Percentiles rank a stretch among this genome's conserved stretches.
Conservation (phyloP, 2,113 vertebrate genomes). For the Bettongia penicillata region DNA sequence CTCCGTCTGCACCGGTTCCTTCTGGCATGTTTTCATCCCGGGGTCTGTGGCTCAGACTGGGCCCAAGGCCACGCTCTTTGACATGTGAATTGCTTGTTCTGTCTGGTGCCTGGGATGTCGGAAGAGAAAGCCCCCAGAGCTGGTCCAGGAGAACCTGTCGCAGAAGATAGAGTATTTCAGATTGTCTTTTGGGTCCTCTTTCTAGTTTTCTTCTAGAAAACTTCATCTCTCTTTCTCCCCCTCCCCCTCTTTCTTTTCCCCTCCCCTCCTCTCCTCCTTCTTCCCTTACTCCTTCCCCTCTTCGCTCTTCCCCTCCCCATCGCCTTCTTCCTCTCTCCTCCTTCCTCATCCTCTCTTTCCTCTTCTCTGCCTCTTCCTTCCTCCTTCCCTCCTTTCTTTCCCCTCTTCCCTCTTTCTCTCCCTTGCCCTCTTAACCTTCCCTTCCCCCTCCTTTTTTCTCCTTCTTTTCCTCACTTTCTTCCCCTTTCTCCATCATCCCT, state of each 20-base stretch:
- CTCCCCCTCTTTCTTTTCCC: background rate
- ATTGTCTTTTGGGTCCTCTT: slow-evolving; percentile 15
- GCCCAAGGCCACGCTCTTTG: background rate
- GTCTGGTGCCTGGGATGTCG: background rate
- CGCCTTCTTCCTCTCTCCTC: fast-evolving
- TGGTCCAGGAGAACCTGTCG: background rate
- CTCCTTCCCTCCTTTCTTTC: no score
- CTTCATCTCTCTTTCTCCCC: background rate
- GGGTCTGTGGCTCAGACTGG: background rate
- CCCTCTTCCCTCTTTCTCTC: background rate
- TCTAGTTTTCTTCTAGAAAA: background rate
- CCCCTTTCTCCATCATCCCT: no score
- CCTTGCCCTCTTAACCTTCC: no score
- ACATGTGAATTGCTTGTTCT: background rate
- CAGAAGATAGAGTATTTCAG: background rate
- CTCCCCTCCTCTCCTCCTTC: background rate
- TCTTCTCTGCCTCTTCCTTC: background rate
- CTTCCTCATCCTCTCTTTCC: background rate
- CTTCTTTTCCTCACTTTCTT: background rate
- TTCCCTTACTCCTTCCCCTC: background rate
- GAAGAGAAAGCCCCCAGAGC: background rate
- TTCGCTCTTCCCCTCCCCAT: background rate
- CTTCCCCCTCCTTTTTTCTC: no score
- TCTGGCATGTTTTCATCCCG: background rate
- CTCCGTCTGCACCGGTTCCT: slow-evolving; percentile 1